Conservation (phyloP, 2,113 vertebrate species). For the Coregonus clupeaformis region DNA sequence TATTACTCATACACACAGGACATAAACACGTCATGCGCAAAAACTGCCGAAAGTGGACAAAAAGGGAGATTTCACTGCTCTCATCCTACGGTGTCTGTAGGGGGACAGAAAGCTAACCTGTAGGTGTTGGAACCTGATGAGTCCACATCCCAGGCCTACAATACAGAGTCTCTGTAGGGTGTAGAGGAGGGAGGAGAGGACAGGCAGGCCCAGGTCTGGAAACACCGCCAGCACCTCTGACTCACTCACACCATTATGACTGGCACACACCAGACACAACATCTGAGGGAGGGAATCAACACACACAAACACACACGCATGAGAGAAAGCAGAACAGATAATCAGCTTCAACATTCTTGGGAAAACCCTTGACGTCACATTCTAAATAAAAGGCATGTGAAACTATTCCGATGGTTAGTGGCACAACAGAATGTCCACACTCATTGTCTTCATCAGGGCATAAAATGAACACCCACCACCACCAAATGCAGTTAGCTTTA, state of each 20-base stretch:
- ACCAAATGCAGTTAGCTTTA: too few relatives aligned
- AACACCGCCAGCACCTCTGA: constrained; percentile 88
- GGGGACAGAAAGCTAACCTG: constrained; percentile 76
- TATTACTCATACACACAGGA: neutral
- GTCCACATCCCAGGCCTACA: constrained; percentile 84
- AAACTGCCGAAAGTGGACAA: too few relatives aligned
- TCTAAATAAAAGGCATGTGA: neutral
- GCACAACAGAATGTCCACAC: neutral
- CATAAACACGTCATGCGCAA: too few relatives aligned
- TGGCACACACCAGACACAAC: constrained; percentile 85
- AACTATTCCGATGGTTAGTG: neutral
- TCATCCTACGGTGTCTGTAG: too few relatives aligned
- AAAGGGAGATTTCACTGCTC: too few relatives aligned
- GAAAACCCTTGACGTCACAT: neutral
- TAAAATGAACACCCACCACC: too few relatives aligned
- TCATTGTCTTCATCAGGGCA: too few relatives aligned
- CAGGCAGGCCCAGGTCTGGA: constrained; percentile 79
- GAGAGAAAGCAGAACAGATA: neutral
- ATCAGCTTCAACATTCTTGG: neutral
- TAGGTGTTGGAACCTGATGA: constrained; percentile 89
- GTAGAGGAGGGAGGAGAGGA: constrained; percentile 78
- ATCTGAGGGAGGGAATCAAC: constrained; percentile 69
- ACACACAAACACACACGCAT: neutral
- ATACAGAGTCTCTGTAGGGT: constrained; percentile 82
- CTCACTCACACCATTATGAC: constrained; percentile 94